Evolutionary conservation across 1,140 invertebrate genomes (phyloP).

Genomic region (Tigriopus japonicus): DNA sequence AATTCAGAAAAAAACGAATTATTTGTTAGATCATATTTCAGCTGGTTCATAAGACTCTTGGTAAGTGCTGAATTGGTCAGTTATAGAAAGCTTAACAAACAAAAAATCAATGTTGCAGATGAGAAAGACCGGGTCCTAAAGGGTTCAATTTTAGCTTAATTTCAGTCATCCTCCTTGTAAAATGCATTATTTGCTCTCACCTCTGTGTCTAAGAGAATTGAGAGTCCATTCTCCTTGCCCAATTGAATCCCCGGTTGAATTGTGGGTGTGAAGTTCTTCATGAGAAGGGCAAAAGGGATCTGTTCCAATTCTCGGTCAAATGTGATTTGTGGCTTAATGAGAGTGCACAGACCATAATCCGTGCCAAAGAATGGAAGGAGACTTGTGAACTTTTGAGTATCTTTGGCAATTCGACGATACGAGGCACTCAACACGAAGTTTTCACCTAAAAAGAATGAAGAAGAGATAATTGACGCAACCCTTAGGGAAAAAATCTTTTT

Average conservation of each 20-base stretch:
- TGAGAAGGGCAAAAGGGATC: background rate
- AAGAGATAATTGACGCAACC: too few species aligned
- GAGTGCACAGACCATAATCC: slow-evolving; percentile 12
- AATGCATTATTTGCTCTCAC: background rate
- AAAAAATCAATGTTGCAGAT: too few species aligned
- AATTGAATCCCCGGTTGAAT: slow-evolving; percentile 6
- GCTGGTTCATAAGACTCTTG: too few species aligned
- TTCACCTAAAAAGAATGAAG: slow-evolving; percentile 7
- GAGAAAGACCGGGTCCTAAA: too few species aligned
- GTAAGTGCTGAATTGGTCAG: too few species aligned
- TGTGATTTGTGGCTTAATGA: slow-evolving; percentile 12
- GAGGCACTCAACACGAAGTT: background rate
- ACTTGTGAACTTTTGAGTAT: slow-evolving; percentile 2
- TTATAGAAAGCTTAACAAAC: too few species aligned
- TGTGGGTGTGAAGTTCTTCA: background rate
- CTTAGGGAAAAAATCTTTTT: too few species aligned
- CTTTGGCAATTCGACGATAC: background rate
- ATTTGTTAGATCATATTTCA: too few species aligned
- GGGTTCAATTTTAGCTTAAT: too few species aligned
- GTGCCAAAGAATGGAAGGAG: slow-evolving; percentile 14
- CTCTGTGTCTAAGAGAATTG: slow-evolving; percentile 10
- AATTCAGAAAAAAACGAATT: too few species aligned
- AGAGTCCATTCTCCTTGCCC: slow-evolving; percentile 11
- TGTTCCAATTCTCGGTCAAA: background rate
- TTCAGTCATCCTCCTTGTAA: too few species aligned